Conservation (phyloP, 2,888 invertebrate genomes). For the Rugalucina vietnamica region DNA sequence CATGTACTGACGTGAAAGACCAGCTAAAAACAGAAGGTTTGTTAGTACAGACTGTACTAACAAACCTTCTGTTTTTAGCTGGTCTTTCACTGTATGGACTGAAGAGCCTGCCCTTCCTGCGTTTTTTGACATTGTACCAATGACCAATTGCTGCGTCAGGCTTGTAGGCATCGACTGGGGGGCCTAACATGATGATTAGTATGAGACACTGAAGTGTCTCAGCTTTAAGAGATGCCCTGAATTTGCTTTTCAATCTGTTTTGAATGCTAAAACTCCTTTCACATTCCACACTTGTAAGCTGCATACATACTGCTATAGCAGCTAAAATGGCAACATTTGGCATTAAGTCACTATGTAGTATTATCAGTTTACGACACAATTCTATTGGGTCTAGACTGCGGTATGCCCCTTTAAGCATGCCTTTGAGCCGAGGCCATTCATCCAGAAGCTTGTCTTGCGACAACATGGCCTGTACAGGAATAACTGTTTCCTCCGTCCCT, state of each 20-base stretch:
- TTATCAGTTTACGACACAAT: not conserved
- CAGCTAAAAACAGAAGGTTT: not conserved
- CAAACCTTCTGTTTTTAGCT: not conserved
- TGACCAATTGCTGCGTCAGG: not conserved
- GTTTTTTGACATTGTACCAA: slow-evolving; percentile 33
- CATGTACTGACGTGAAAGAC: not conserved
- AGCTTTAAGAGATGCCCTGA: slow-evolving; percentile 25
- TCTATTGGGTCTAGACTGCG: not conserved
- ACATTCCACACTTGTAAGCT: slow-evolving; percentile 41
- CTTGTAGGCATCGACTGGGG: not conserved
- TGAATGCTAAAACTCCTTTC: slow-evolving; percentile 41
- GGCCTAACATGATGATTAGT: slow-evolving; percentile 10
- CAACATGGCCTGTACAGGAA: not conserved
- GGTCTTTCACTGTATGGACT: not conserved
- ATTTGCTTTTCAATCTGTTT: slow-evolving; percentile 34
- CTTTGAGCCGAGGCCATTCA: slow-evolving; percentile 17
- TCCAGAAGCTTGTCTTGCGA: not conserved
- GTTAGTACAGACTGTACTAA: too few species aligned
- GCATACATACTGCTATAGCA: slow-evolving; percentile 27
- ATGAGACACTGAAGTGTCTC: slow-evolving; percentile 19
- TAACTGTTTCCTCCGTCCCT: not conserved
- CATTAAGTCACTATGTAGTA: not conserved
- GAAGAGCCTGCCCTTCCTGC: slow-evolving; percentile 15
- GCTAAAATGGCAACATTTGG: slow-evolving; percentile 3
- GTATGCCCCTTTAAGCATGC: slow-evolving; percentile 23